Conservation (phyloP, 2,113 vertebrate species). For the Nematolebias whitei region DNA sequence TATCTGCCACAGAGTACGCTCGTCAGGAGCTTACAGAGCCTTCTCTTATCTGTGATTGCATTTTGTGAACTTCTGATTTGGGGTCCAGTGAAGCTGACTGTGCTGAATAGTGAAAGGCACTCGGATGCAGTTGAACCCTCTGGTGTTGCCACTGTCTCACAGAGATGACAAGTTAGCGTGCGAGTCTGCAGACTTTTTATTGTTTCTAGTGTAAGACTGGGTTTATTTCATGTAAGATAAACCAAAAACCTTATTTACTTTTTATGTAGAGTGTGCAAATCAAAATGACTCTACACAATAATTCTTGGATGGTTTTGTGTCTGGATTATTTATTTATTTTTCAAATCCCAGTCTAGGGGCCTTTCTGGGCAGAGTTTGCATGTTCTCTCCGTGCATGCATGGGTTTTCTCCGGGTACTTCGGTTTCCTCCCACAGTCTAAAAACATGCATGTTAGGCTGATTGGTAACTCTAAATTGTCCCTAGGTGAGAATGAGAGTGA, state of each 20-base stretch:
- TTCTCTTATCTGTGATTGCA: constrained; percentile 1
- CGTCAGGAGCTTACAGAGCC: background rate
- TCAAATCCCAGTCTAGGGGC: too few relatives aligned
- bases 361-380: too few relatives aligned
- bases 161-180: background rate
- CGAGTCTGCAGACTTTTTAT: background rate
- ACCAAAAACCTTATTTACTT: background rate
- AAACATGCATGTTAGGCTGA: too few relatives aligned
- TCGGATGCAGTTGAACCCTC: background rate
- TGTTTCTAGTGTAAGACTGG: too few relatives aligned
- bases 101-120: background rate
- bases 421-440: too few relatives aligned
- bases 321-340: background rate
- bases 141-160: background rate
- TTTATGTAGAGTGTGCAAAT: background rate
- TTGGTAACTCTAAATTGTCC: too few relatives aligned
- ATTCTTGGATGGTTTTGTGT: background rate
- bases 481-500: too few relatives aligned
- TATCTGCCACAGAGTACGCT: background rate
- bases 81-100: background rate
- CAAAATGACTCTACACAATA: background rate
- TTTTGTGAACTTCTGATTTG: constrained; percentile 1
- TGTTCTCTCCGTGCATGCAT: too few relatives aligned
- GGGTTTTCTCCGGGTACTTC: too few relatives aligned
- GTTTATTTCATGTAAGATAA: background rate